A percentile compares a stretch with the other conserved stretches of the same genome.
These are phyloP conservation scores for Corydoras sp. DNA, from an alignment of 2,113 vertebrate species.

Conservation along the genomic window DNA sequence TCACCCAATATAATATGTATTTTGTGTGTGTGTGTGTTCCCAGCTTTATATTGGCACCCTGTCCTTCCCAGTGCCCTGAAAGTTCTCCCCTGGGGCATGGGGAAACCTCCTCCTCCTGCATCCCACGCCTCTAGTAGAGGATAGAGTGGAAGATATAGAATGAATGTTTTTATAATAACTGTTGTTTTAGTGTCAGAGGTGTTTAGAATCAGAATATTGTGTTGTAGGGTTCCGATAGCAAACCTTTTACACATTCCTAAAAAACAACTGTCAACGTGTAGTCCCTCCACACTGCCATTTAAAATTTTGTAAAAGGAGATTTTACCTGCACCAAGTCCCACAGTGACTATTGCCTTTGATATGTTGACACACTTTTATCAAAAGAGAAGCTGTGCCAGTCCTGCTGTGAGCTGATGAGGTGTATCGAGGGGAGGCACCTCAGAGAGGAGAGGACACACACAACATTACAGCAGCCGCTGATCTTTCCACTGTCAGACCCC, in stretches of 20 bases:
- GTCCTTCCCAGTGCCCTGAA: too few species aligned
- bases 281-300: background rate
- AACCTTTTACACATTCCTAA: background rate
- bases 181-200: too few species aligned
- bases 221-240: too few species aligned
- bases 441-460: constrained; percentile 9
- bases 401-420: constrained; percentile 24
- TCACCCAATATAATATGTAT: too few species aligned
- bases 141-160: too few species aligned
- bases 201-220: too few species aligned
- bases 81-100: too few species aligned
- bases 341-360: constrained; percentile 14
- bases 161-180: too few species aligned
- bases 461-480: constrained; percentile 10
- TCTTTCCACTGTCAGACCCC: background rate
- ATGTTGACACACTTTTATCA: constrained; percentile 1
- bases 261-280: background rate
- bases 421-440: constrained; percentile 20
- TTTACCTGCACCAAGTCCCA: background rate
- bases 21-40: too few species aligned
- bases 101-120: too few species aligned
- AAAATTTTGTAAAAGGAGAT: background rate
- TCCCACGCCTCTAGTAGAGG: too few species aligned
- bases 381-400: background rate
- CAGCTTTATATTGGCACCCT: too few species aligned